Conservation (phyloP, 2,888 invertebrate species). For the Catocala fraxini region DNA sequence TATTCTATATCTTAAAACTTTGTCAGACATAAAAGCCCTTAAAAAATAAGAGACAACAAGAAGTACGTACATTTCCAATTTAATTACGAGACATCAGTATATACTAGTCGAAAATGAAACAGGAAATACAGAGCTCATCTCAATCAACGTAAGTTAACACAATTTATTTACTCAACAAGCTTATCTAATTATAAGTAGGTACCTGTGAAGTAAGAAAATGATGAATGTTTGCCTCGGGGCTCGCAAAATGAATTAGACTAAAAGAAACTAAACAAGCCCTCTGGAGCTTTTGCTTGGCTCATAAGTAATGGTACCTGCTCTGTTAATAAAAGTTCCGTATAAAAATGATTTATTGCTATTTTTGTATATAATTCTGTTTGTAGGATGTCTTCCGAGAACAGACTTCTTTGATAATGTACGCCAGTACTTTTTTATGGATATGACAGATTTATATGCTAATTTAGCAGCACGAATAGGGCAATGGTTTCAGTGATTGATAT, state of each 20-base stretch:
- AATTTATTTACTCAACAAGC: constrained; percentile 12
- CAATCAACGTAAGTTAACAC: constrained; percentile 2
- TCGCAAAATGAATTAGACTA: constrained; percentile 41
- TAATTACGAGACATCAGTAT: no score
- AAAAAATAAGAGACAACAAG: no score
- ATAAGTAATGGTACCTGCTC: constrained; percentile 17
- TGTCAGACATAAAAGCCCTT: no score
- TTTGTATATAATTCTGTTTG: no score
- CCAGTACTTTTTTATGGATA: no score
- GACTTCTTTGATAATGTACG: no score
- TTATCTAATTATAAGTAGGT: constrained; percentile 32
- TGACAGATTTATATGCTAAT: no score
- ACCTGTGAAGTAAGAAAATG: constrained; percentile 30
- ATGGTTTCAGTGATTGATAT: no score
- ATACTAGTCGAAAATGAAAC: not conserved
- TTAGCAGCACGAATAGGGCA: no score
- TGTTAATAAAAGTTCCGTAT: constrained; percentile 21
- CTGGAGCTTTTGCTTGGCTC: constrained; percentile 17
- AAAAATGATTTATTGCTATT: constrained; percentile 14
- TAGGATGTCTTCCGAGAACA: no score
- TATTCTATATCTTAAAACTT: no score
- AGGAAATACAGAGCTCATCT: not conserved
- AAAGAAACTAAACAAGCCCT: constrained; percentile 46
- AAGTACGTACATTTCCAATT: no score
- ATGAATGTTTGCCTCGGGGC: constrained; percentile 43